Evolutionary conservation across 2,888 invertebrate genomes (phyloP).

Genomic region (Anorthoa munda): DNA sequence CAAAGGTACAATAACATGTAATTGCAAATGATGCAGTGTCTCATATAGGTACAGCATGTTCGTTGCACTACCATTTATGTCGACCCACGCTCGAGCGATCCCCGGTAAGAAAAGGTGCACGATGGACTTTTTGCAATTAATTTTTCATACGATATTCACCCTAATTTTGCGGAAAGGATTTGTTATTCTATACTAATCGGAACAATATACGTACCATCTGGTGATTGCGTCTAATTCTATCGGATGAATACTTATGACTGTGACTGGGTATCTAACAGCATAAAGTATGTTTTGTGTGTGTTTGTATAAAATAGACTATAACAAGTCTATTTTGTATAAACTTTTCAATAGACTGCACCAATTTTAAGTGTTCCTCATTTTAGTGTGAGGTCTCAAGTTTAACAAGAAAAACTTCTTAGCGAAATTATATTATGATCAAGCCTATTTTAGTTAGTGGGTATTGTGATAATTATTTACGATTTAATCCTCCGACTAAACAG

Average conservation of each 20-base stretch:
- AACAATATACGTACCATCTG: neutral
- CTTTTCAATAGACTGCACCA: neutral
- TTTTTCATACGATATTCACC: neutral
- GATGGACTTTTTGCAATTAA: conserved; percentile 12
- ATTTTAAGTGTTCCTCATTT: neutral
- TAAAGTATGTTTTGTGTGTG: no score
- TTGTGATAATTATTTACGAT: neutral
- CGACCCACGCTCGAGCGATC: conserved; percentile 80
- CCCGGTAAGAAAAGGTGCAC: conserved; percentile 53
- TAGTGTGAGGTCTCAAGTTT: neutral
- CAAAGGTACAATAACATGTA: conserved; percentile 90
- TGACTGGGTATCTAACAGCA: neutral
- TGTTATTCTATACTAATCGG: neutral
- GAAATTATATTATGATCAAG: neutral
- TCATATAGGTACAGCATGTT: conserved; percentile 80
- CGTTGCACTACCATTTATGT: conserved; percentile 86
- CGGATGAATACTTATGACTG: neutral
- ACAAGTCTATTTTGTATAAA: neutral
- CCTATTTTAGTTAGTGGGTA: neutral
- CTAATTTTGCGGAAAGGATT: neutral
- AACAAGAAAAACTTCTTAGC: no score
- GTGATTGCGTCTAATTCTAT: no score
- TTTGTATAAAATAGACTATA: no score
- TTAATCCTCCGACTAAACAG: conserved; percentile 5
- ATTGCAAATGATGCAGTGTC: conserved; percentile 90